Percentiles rank a stretch among this genome's conserved stretches.
These are phyloP conservation scores for Drosophila mojavensis DNA, from an alignment of 1,140 invertebrate species.

Conservation along the genomic window DNA sequence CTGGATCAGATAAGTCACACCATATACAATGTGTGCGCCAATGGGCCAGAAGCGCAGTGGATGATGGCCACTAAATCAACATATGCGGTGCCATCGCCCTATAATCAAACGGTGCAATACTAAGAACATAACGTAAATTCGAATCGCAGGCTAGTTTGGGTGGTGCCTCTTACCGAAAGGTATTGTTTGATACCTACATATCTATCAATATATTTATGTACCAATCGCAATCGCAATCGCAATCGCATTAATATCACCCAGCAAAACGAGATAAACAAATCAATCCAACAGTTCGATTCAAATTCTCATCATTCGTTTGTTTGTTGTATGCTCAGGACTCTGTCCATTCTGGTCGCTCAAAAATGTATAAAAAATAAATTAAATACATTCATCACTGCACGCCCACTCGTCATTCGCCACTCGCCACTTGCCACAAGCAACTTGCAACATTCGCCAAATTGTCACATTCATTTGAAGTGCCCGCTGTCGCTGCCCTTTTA, in stretches of 20 bases:
- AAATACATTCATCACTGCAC: conserved; percentile 12
- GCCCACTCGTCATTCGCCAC: conserved; percentile 21
- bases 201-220: conserved; percentile 40
- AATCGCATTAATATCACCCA: conserved; percentile 36
- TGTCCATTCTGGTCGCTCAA: conserved; percentile 1
- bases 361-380: neutral
- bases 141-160: conserved; percentile 10
- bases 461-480: conserved; percentile 22
- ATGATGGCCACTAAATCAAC: conserved; percentile 28
- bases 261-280: conserved; percentile 19
- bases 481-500: conserved; percentile 11
- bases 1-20: conserved; percentile 46
- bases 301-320: conserved; percentile 12
- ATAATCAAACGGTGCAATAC: conserved; percentile 42
- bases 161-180: conserved; percentile 60
- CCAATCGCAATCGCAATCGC: conserved; percentile 24
- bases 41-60: conserved; percentile 22
- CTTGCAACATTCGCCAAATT: conserved; percentile 13
- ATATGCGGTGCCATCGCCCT: conserved; percentile 45
- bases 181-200: conserved; percentile 42
- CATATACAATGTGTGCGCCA: conserved; percentile 35
- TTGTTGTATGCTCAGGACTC: conserved; percentile 2
- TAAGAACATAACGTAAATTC: conserved; percentile 9
- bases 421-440: conserved; percentile 17
- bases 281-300: neutral